Base-by-base conservation (phyloP, 2,797 vertebrate species). In the Pachyuromys duprasi region DNA sequence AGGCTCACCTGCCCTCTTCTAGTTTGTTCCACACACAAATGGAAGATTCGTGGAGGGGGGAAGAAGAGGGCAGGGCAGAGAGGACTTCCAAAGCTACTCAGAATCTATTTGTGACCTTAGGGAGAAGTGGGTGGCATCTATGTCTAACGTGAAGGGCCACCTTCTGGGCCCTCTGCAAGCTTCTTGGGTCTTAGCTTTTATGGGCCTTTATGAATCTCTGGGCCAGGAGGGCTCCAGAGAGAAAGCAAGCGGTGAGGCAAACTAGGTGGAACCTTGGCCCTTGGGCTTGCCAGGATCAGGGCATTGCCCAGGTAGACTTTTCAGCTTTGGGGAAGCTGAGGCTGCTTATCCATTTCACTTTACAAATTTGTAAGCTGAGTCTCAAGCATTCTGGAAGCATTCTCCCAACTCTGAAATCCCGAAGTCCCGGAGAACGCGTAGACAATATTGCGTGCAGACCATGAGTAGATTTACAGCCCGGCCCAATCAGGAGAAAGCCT, bases 291-390 rank as follows among this genome's bases (percentile, higher is more conserved):
- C 86, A 42, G 14, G 28, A 70, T 36, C 20, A 65, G 63, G 42
- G 42, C 45, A 65, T 63, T 39, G 60, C 62, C 75, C 28, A 24
- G 63, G 72, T 24, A 39, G 49, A 28, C 49, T 17, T 42, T 39
- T n/a, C 18, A 15, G 67, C 63, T 57, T 92, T 63, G 11, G 55
- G 74, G 62, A 96, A 93, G 84, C 86, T 82, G 81, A 80, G 6
- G 33, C 18, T 76, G 67, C 84, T 76, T 72, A 96, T 63, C 80
- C 53, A 60, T 6, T 42, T 78, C 28, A 33, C 55, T 91, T 91
- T 84, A 94, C 28, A 88, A 60, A 80, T 60, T 33, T 93, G 49
- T 55, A 93, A 79, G 33, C 82, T 53, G 72, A 93, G 26, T 79
- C 67, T 93, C 75, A 81, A 39, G 20, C 62, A 91, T 76, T 8